Evolutionary conservation across 2,797 vertebrate species (phyloP).

Genomic region (Gobio occitaniae): DNA sequence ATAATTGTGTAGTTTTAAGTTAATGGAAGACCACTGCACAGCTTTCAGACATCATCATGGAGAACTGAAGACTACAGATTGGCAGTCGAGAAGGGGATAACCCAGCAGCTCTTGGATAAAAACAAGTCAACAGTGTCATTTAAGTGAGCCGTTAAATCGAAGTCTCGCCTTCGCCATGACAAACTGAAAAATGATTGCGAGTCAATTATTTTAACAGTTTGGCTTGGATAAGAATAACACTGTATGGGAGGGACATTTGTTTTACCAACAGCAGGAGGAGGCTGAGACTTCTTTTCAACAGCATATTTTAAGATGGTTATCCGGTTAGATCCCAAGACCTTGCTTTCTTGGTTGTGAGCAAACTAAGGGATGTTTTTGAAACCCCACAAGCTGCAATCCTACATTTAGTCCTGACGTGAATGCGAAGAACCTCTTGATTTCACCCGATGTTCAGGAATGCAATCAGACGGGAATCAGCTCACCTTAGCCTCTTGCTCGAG

Average conservation of each 20-base stretch:
- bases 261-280: constrained; percentile 47
- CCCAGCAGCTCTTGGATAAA: constrained; percentile 30
- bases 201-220: constrained; percentile 58
- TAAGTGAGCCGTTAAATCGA: constrained; percentile 34
- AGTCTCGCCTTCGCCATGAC: constrained; percentile 40
- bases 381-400: not conserved
- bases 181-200: constrained; percentile 50
- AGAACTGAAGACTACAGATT: constrained; percentile 23
- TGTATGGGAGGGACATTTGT: constrained; percentile 42
- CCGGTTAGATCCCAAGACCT: not conserved
- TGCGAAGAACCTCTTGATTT: constrained; percentile 16
- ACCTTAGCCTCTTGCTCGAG: constrained; percentile 37
- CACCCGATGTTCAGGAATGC: not conserved
- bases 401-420: not conserved
- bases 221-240: constrained; percentile 40
- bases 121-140: constrained; percentile 40
- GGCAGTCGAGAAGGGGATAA: constrained; percentile 36
- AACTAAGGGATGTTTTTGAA: constrained; percentile 29
- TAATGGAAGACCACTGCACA: constrained; percentile 7
- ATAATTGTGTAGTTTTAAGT: constrained; percentile 24
- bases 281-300: constrained; percentile 13
- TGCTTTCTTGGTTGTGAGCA: not conserved
- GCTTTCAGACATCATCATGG: constrained; percentile 6
- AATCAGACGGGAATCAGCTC: not conserved
- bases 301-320: constrained; percentile 49